Evolutionary conservation across 2,797 vertebrate species (phyloP).

Genomic region (Carcharodon carcharias): DNA sequence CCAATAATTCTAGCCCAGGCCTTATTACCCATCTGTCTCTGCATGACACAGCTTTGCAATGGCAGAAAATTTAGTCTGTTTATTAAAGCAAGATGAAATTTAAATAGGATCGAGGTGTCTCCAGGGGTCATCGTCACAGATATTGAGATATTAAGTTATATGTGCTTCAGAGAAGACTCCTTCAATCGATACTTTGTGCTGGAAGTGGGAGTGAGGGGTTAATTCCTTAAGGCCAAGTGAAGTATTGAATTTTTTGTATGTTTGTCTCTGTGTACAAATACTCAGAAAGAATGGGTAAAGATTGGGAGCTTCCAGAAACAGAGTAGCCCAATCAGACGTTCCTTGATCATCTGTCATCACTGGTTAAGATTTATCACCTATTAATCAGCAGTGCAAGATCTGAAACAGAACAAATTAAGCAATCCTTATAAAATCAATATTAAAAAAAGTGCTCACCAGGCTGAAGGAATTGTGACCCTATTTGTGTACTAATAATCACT

Average conservation of each 20-base stretch:
- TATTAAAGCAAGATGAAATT: constrained; percentile 27
- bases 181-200: neutral
- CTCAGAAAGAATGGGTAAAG: neutral
- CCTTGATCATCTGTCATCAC: neutral
- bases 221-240: neutral
- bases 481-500: neutral
- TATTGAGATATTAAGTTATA: constrained; percentile 7
- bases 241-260: neutral
- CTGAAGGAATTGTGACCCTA: neutral
- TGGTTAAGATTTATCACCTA: neutral
- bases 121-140: neutral
- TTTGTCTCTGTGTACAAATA: neutral
- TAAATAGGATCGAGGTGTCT: neutral
- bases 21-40: neutral
- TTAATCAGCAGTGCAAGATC: neutral
- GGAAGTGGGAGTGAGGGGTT: neutral
- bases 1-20: constrained; percentile 15
- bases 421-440: neutral
- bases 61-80: neutral
- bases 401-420: neutral
- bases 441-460: neutral
- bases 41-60: constrained; percentile 22
- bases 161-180: neutral
- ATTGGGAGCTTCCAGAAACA: neutral
- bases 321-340: neutral